phyloP scores from a whole-genome alignment of 2,113 vertebrate species.

The Bubalus kerabau region DNA sequence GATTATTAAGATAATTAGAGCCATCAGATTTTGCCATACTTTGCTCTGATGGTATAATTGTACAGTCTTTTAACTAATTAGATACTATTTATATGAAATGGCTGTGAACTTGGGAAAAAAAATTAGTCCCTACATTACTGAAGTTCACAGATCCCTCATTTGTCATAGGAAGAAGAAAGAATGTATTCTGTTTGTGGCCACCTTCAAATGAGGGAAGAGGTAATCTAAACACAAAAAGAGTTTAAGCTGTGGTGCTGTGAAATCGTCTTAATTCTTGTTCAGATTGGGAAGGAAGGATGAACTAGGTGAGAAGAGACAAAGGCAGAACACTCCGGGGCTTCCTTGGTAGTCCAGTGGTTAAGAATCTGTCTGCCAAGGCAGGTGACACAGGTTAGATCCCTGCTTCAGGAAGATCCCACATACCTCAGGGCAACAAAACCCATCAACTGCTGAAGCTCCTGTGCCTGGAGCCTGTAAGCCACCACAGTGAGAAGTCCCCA shows the following conservation, averaged over 20 bases:
- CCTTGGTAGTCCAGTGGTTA: not conserved
- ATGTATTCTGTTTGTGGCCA: not conserved
- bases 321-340: not conserved
- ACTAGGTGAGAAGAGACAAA: not conserved
- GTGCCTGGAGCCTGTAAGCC: not conserved
- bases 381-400: not conserved
- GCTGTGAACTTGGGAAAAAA: conserved; percentile 68
- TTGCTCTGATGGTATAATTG: conserved; percentile 77
- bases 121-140: conserved; percentile 63
- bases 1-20: conserved; percentile 82
- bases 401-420: not conserved
- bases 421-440: not conserved
- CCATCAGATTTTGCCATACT: conserved; percentile 74
- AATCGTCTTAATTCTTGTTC: not conserved
- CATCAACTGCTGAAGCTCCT: not conserved
- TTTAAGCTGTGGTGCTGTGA: not conserved
- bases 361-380: not conserved
- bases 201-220: not conserved
- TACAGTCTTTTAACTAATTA: conserved; percentile 80
- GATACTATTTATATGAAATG: conserved; percentile 72
- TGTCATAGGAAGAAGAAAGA: conserved; percentile 59
- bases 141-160: conserved; percentile 69
- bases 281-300: not conserved
- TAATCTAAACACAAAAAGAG: not conserved
- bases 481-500: not conserved